Evolutionary conservation across 2,797 vertebrate genomes (phyloP).

Genomic region (Glyptemys insculpta): DNA sequence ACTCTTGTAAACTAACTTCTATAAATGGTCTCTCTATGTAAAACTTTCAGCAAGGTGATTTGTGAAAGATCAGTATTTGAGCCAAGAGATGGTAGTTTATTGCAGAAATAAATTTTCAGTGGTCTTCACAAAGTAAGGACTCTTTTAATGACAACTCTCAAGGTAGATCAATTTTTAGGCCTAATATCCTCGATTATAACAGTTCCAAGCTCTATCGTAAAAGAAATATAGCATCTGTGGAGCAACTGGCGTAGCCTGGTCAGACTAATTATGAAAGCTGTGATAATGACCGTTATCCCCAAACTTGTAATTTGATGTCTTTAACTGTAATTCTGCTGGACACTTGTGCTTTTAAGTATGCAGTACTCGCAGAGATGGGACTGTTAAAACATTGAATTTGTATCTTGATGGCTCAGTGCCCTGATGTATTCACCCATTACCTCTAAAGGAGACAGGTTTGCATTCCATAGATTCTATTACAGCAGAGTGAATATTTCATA

Average conservation of each 20-base stretch:
- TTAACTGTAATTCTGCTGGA: conserved; percentile 40
- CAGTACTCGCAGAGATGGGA: conserved; percentile 15
- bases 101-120: neutral
- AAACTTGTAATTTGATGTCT: neutral
- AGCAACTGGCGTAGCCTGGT: neutral
- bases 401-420: conserved; percentile 32
- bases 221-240: neutral
- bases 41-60: neutral
- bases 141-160: neutral
- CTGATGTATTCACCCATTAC: neutral
- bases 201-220: neutral
- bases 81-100: neutral
- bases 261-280: neutral
- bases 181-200: neutral
- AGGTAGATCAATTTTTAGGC: neutral
- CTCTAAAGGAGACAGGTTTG: conserved; percentile 58
- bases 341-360: fast-evolving
- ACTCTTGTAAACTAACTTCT: neutral
- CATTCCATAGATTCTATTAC: conserved; percentile 52
- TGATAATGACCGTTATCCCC: neutral
- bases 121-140: neutral
- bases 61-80: neutral
- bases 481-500: neutral
- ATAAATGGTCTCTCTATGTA: neutral
- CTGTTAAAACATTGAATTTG: neutral